phyloP scores from a whole-genome alignment of 2,888 invertebrate genomes.

The Eristalinus sepulchralis region DNA sequence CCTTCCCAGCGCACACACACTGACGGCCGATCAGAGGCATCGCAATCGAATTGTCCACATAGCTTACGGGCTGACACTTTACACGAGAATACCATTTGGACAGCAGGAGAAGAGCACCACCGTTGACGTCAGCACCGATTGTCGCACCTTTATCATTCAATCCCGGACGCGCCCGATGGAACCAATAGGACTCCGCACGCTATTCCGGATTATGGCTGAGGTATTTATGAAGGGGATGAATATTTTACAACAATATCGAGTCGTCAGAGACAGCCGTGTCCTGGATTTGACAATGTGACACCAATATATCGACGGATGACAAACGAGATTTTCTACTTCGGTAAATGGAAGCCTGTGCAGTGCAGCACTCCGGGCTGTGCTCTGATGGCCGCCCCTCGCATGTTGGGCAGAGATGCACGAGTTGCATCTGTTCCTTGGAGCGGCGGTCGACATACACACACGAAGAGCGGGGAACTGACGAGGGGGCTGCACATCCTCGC shows the following conservation, averaged over 20 bases:
- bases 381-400: slow-evolving; percentile 21
- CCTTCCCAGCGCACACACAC: slow-evolving; percentile 1
- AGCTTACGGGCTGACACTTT: slow-evolving; percentile 57
- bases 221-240: slow-evolving; percentile 67
- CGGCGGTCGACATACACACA: slow-evolving; percentile 17
- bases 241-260: slow-evolving; percentile 70
- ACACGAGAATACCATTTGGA: slow-evolving; percentile 64
- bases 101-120: neutral
- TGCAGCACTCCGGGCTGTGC: slow-evolving; percentile 34
- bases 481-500: too few species aligned
- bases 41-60: slow-evolving; percentile 46
- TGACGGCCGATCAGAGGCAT: slow-evolving; percentile 37
- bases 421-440: slow-evolving; percentile 36
- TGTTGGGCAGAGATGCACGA: slow-evolving; percentile 1
- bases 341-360: slow-evolving; percentile 59
- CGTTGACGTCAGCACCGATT: slow-evolving; percentile 29
- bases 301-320: slow-evolving; percentile 68
- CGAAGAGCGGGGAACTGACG: neutral
- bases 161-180: neutral
- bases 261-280: slow-evolving; percentile 60
- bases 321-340: slow-evolving; percentile 71
- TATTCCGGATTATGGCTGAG: slow-evolving; percentile 27
- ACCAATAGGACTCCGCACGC: neutral
- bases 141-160: slow-evolving; percentile 56
- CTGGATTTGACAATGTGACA: slow-evolving; percentile 69